Base-by-base conservation (phyloP, 2,113 vertebrate species). In the Malurus cyaneus region DNA sequence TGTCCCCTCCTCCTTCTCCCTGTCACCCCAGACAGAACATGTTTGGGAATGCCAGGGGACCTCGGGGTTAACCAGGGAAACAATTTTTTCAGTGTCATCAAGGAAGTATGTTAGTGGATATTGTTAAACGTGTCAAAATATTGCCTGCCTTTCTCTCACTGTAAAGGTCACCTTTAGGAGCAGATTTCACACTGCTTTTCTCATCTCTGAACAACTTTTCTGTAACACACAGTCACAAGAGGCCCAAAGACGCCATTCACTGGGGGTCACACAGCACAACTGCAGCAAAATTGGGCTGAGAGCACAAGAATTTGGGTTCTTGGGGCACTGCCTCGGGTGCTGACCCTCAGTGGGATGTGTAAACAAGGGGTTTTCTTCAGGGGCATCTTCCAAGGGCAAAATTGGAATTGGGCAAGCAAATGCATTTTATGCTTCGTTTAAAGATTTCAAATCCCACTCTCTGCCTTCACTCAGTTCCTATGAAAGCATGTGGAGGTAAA, bases 401-500 rank as follows among this genome's bases (percentile, higher is more conserved):
- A 62, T 28, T 39, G 1, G 14, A 56, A 52, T n/a, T 23, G 71
- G 76, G 41, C 26, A 83, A 64, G 41, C 10, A 52, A 71, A 50
- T 29, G 28, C 17, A 24, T 64, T 52, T 84, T 36, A 61, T 41
- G 21, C 50, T 66, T 64, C 34, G 25, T 72, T 41, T 67, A 24
- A 91, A 87, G 32, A 61, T 67, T 70, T 65, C 46, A 57, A 47
- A 54, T 19, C 28, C 41, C 52, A 2, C 62, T n/a, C 42, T 62
- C 53, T 80, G 77, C 61, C 54, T 79, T 34, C 34, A 4, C 8
- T 57, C 31, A 19, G 31, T 29, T 36, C 17, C 8, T 16, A 69
- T 16, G 29, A 53, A 88, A 34, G 8, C 7, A 8, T 0, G 3
- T 0, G 3, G 41, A 32, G 57, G 31, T 18, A 18, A 89, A 76